Evolutionary conservation across 1,140 invertebrate genomes (phyloP).

Genomic region (Helicorthomorpha holstii): DNA sequence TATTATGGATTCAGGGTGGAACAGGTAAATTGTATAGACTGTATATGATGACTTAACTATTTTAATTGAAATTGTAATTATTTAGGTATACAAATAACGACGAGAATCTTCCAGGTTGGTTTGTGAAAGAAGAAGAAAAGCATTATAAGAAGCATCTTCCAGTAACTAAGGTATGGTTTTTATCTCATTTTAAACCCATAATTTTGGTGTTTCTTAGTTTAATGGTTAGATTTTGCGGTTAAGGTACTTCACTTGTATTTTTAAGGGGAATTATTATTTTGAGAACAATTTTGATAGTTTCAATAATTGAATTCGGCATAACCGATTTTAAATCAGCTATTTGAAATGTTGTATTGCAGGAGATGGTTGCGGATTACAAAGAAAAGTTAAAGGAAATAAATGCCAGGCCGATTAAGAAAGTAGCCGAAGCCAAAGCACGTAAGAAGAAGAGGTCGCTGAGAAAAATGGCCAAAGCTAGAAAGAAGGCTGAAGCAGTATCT

Average conservation of each 20-base stretch:
- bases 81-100: slow-evolving; percentile 43
- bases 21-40: slow-evolving; percentile 37
- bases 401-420: slow-evolving; percentile 89
- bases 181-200: background rate
- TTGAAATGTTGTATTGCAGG: slow-evolving; percentile 21
- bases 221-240: too few species aligned
- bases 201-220: slow-evolving; percentile 7
- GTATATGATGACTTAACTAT: slow-evolving; percentile 1
- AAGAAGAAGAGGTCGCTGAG: slow-evolving; percentile 80
- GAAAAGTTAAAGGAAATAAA: slow-evolving; percentile 65
- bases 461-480: slow-evolving; percentile 83
- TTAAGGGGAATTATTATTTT: too few species aligned
- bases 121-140: slow-evolving; percentile 80
- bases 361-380: slow-evolving; percentile 33
- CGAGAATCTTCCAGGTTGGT: slow-evolving; percentile 86
- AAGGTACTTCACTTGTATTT: too few species aligned
- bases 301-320: background rate
- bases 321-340: background rate
- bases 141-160: slow-evolving; percentile 63
- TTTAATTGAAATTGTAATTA: slow-evolving; percentile 6
- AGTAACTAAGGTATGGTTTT: slow-evolving; percentile 46
- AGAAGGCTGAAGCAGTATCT: slow-evolving; percentile 80
- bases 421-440: slow-evolving; percentile 91
- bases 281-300: slow-evolving; percentile 3
- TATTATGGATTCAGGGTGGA: slow-evolving; percentile 73